These are phyloP conservation scores for Nemotelus nigrinus DNA, from an alignment of 2,888 invertebrate genomes.

Conservation along the genomic window DNA sequence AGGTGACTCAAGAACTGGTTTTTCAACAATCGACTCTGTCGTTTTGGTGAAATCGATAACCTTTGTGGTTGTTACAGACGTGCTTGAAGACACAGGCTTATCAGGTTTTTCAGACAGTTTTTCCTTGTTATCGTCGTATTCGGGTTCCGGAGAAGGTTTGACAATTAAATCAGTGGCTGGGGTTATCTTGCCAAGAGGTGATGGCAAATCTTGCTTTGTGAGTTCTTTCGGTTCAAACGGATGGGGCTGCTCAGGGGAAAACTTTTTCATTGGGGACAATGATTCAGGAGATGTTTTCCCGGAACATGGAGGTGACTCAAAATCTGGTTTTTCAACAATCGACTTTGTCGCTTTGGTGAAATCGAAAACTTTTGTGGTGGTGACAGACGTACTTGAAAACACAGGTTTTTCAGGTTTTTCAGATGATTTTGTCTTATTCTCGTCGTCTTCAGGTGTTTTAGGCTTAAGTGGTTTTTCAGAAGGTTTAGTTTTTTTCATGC, in stretches of 20 bases:
- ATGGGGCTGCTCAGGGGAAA: neutral
- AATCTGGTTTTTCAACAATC: neutral
- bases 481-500: neutral
- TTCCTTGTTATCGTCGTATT: neutral
- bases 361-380: neutral
- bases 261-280: too few relatives aligned
- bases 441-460: neutral
- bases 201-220: too few relatives aligned
- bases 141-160: neutral
- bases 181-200: neutral
- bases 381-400: slow-evolving; percentile 26
- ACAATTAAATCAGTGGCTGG: neutral
- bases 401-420: neutral
- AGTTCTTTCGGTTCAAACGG: neutral
- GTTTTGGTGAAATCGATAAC: neutral
- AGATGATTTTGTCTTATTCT: neutral
- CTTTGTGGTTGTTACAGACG: neutral
- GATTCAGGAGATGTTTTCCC: slow-evolving; percentile 7
- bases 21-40: neutral
- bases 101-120: neutral
- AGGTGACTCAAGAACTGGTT: neutral
- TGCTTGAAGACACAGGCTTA: neutral
- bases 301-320: neutral
- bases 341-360: neutral
- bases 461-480: neutral